Conservation (phyloP, 2,888 invertebrate species). For the Caenorhabditis sp. region DNA sequence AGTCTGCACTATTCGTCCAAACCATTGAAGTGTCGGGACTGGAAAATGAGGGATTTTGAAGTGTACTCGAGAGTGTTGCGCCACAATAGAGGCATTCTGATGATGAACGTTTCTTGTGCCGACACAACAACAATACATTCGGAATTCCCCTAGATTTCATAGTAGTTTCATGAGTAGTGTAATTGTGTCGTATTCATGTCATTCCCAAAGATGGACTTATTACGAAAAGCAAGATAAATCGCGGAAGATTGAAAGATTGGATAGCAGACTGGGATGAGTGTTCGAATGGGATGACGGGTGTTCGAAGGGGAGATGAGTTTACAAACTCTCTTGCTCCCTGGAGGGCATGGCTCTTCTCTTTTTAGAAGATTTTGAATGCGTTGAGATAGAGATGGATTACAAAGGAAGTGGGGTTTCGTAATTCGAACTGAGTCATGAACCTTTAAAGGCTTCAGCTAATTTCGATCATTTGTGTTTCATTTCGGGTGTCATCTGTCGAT, state of each 20-base stretch:
- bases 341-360: constrained; percentile 27
- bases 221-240: constrained; percentile 62
- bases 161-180: constrained; percentile 24
- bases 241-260: constrained; percentile 33
- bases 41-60: constrained; percentile 57
- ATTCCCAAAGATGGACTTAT: constrained; percentile 25
- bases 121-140: constrained; percentile 23
- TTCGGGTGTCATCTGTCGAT: constrained; percentile 62
- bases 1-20: constrained; percentile 61
- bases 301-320: constrained; percentile 45
- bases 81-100: constrained; percentile 60
- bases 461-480: constrained; percentile 46
- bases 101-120: constrained; percentile 48
- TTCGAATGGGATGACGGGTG: constrained; percentile 31
- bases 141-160: constrained; percentile 28
- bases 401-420: constrained; percentile 27
- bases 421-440: constrained; percentile 29
- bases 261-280: constrained; percentile 11
- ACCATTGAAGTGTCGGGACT: constrained; percentile 70
- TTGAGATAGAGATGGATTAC: constrained; percentile 40
- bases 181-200: constrained; percentile 47
- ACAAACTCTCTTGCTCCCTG: constrained; percentile 41
- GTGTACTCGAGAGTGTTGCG: constrained; percentile 53
- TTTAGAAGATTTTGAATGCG: constrained; percentile 49
- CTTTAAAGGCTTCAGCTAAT: constrained; percentile 43